A percentile compares a stretch with the other conserved stretches of the same genome.
Conservation (phyloP, 2,888 invertebrate species). For the Fabriciana adippe region DNA sequence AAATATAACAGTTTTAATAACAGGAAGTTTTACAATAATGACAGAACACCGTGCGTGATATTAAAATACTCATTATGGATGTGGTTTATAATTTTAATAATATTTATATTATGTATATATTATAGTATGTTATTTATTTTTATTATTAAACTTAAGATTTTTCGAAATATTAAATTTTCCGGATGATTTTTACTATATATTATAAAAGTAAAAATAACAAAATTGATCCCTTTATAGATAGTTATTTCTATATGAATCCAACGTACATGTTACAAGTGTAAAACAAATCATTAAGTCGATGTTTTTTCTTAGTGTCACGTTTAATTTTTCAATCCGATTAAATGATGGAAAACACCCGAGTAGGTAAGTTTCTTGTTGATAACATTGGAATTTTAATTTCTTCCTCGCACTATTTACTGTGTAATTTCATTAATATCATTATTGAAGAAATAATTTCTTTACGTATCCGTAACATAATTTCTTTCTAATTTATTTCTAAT, state of each 20-base stretch:
- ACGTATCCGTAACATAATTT: too few relatives aligned
- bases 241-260: too few relatives aligned
- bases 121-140: too few relatives aligned
- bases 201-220: too few relatives aligned
- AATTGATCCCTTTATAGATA: too few relatives aligned
- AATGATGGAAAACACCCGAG: constrained; percentile 26
- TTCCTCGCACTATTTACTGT: constrained; percentile 13
- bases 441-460: not conserved
- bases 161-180: too few relatives aligned
- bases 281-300: constrained; percentile 14
- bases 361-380: constrained; percentile 31
- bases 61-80: not conserved
- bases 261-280: constrained; percentile 3
- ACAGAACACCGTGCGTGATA: too few relatives aligned
- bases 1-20: not conserved
- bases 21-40: constrained; percentile 1
- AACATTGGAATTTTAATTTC: constrained; percentile 42
- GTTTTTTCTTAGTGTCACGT: constrained; percentile 21
- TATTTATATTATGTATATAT: not conserved
- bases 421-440: constrained; percentile 6
- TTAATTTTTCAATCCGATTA: constrained; percentile 24
- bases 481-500: too few relatives aligned
- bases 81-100: not conserved
- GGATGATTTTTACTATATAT: too few relatives aligned
- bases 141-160: too few relatives aligned